phyloP scores from a whole-genome alignment of 2,797 vertebrate species.

The Fringilla coelebs region DNA sequence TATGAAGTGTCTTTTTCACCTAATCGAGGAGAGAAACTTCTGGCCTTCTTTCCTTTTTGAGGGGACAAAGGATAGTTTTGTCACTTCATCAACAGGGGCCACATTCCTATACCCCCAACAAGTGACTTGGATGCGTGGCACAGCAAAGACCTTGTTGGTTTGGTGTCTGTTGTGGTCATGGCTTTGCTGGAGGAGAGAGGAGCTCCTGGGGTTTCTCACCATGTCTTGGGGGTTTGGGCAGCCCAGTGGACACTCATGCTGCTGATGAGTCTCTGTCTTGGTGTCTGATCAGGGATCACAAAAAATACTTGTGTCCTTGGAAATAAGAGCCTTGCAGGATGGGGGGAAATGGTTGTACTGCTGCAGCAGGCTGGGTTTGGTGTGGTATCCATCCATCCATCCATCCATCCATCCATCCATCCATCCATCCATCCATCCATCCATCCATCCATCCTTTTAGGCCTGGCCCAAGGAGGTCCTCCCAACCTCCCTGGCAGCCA shows the following conservation, averaged over 20 bases:
- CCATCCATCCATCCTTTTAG: background rate
- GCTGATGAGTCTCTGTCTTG: background rate
- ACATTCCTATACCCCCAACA: background rate
- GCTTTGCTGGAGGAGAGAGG: background rate
- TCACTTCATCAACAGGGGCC: too few relatives aligned
- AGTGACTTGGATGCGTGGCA: fast-evolving
- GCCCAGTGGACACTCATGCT: background rate
- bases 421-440: too few relatives aligned
- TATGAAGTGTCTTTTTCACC: too few relatives aligned
- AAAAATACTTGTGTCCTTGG: background rate
- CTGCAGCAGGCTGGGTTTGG: background rate
- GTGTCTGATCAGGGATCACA: background rate
- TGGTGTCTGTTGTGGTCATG: background rate
- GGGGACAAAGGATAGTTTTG: too few relatives aligned
- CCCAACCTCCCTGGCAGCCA: background rate
- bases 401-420: background rate
- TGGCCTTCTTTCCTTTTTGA: too few relatives aligned
- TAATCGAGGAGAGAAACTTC: too few relatives aligned
- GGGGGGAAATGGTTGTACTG: background rate
- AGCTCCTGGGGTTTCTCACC: background rate
- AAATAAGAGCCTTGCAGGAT: background rate
- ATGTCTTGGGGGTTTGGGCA: fast-evolving
- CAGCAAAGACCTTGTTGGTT: background rate
- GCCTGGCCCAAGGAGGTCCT: background rate
- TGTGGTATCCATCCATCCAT: background rate